Conservation (phyloP, 2,113 vertebrate species). For the Glaucidium brasilianum region DNA sequence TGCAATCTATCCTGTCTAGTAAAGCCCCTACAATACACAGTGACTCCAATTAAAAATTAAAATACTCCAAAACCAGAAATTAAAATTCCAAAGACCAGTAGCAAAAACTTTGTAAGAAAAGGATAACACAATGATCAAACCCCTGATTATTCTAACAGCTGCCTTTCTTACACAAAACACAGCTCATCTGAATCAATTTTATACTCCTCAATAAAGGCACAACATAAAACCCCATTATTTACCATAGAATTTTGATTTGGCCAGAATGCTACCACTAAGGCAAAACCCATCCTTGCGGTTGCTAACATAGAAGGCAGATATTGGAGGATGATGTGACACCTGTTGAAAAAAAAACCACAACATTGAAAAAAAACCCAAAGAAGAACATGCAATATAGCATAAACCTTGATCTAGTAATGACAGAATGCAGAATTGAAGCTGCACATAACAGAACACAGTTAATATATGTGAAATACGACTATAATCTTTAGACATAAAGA, state of each 20-base stretch:
- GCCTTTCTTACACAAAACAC: neutral
- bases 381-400: neutral
- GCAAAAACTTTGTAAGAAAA: neutral
- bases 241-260: constrained; percentile 99
- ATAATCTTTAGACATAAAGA: neutral
- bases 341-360: constrained; percentile 38
- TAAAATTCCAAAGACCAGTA: neutral
- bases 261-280: constrained; percentile 96
- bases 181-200: neutral
- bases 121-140: neutral
- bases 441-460: neutral
- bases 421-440: neutral
- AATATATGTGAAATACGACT: neutral
- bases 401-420: neutral
- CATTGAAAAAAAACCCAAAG: neutral
- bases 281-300: constrained; percentile 99
- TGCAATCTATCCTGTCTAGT: neutral
- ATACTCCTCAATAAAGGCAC: neutral
- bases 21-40: neutral
- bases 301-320: constrained; percentile 97
- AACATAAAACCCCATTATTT: neutral
- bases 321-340: constrained; percentile 98
- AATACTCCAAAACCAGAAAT: neutral
- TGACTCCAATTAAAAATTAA: neutral
- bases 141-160: neutral